Percentiles rank a stretch among this genome's conserved stretches.
Conservation (phyloP, 2,113 vertebrate genomes). For the Rostratula benghalensis region DNA sequence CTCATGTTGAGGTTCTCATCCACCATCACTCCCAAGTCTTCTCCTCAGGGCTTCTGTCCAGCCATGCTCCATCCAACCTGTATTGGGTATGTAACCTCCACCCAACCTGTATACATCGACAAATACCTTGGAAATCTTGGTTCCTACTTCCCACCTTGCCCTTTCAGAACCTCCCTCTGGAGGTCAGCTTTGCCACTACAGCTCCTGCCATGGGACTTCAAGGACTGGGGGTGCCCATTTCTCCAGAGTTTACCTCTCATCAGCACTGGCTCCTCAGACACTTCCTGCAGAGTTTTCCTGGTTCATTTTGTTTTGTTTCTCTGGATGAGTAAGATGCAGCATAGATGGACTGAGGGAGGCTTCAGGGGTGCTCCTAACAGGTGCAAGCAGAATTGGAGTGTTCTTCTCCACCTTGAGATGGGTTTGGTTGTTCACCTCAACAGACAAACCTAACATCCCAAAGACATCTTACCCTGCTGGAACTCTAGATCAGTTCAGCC, state of each 20-base stretch:
- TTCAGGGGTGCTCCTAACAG: not conserved
- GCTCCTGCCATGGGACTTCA: not conserved
- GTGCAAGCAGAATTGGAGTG: not conserved
- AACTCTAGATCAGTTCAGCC: not conserved
- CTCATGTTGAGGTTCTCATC: no score
- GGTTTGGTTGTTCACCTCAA: not conserved
- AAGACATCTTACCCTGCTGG: not conserved
- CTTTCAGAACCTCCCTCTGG: not conserved
- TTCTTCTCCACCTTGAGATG: not conserved
- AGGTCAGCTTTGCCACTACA: not conserved
- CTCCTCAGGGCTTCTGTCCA: no score
- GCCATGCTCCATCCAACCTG: no score
- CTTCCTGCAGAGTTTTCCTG: not conserved
- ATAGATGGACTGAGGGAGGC: fast-evolving
- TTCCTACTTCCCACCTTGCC: not conserved
- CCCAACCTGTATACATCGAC: not conserved
- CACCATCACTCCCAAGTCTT: no score
- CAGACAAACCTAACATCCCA: not conserved
- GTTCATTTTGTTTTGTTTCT: not conserved
- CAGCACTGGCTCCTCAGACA: not conserved
- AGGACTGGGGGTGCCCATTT: not conserved
- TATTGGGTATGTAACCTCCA: no score
- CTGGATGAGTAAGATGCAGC: not conserved
- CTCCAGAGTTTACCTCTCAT: not conserved
- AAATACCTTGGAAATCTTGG: not conserved